Evolutionary conservation across 2,888 invertebrate genomes (phyloP), one percentile per base, ranked within the genome.

Genomic region (Lottia gigantea): DNA sequence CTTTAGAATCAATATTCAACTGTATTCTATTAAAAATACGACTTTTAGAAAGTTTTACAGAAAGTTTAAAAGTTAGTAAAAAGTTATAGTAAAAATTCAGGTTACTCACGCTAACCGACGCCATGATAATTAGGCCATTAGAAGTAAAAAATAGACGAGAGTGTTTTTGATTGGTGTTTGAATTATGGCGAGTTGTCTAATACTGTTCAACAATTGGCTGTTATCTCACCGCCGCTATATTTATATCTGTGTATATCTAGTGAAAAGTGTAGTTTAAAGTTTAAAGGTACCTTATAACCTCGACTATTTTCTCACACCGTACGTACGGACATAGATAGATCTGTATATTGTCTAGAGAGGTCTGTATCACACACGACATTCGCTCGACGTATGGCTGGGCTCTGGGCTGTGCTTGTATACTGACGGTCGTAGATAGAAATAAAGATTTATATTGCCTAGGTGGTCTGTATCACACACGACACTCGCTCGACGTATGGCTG

Each of bases 91-190:
- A 76, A 76, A 67, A 72, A 76, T 73, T 69, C 67, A 71, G 71
- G 67, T 64, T 71, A 83, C 84, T 81, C 79, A 84, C 84, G 79
- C 81, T 79, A 75, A 78, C 78, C 75, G 82, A 84, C 84, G 84
- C 84, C 84, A 83, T 83, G 71, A 81, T 83, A 74, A 70, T 71
- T 72, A 74, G 76, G 75, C 78, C 72, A 69, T 40, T 64, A 55
- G 64, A 67, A 71, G 68, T 71, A 70, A 71, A 69, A 71, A 69
- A 68, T 68, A 69, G 65, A 66, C 6, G 1, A 8, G 11, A 40
- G 40, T 4, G 40, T 8, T 40, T n/a, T 6, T 40, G 40, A 40
- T 40, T 40, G 40, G 40, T 40, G 40, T 40, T 55, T 25, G 63
- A 66, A 62, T 23, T 63, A 73, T 75, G 69, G 66, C 65, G 71